Evolutionary conservation across 2,888 invertebrate genomes (phyloP).

Genomic region (Cryptocephalus primarius): DNA sequence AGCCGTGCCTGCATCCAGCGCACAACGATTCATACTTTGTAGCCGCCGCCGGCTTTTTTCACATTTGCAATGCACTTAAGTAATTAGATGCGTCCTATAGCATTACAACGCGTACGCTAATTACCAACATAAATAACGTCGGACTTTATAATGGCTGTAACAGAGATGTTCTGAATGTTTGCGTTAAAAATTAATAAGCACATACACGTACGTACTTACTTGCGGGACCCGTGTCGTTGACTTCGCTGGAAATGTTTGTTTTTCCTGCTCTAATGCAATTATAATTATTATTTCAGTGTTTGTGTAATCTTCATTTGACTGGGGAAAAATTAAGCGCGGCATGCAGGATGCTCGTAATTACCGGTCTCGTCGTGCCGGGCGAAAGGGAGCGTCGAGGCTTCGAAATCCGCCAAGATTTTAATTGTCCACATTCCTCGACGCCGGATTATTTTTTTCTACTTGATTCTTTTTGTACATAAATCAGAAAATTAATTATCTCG

Average conservation of each 20-base stretch:
- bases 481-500: no score
- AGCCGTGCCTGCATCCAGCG: no score
- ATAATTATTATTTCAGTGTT: background rate
- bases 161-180: constrained; percentile 15
- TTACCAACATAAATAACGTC: constrained; percentile 16
- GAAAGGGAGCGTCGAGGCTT: no score
- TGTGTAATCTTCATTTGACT: background rate
- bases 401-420: no score
- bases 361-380: no score
- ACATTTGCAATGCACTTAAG: constrained; percentile 18
- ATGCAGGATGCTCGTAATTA: no score
- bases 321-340: no score
- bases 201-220: constrained; percentile 3
- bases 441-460: no score
- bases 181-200: constrained; percentile 20
- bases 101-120: constrained; percentile 16
- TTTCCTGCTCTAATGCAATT: no score
- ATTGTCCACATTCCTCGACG: no score
- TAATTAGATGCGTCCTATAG: constrained; percentile 17
- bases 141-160: constrained; percentile 15
- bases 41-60: constrained; percentile 4
- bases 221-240: background rate
- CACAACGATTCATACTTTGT: no score
- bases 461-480: no score
- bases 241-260: background rate